phyloP scores from a whole-genome alignment of 2,797 vertebrate genomes.

The Sarcophilus harrisii region DNA sequence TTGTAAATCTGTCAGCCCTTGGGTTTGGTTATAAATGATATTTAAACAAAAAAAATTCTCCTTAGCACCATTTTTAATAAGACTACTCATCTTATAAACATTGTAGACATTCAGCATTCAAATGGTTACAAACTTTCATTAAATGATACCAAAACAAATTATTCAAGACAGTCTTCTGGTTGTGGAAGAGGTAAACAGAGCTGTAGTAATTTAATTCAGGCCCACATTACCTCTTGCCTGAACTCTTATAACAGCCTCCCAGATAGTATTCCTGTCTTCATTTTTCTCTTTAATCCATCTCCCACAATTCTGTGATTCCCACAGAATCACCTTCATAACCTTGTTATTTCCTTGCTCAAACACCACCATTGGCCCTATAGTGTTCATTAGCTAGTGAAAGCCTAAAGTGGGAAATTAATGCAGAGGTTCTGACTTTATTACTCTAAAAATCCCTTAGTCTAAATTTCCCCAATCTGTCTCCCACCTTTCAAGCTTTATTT shows the following conservation, averaged over 20 bases:
- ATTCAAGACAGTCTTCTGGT: background rate
- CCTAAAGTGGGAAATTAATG: background rate
- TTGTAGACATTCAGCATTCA: background rate
- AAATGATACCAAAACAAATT: slow-evolving; percentile 34
- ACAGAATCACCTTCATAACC: background rate
- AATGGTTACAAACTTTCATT: slow-evolving; percentile 14
- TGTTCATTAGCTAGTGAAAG: background rate
- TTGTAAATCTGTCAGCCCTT: background rate
- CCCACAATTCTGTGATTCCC: background rate
- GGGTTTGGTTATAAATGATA: background rate
- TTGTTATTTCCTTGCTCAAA: background rate
- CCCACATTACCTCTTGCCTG: background rate
- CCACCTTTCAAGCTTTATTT: background rate
- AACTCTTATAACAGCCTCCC: background rate
- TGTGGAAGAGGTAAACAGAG: background rate
- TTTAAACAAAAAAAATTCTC: background rate
- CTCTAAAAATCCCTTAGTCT: background rate
- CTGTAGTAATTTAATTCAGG: background rate
- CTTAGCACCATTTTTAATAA: slow-evolving; percentile 32
- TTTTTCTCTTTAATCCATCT: background rate
- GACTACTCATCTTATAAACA: slow-evolving; percentile 1
- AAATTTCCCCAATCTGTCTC: background rate
- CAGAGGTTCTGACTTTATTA: background rate
- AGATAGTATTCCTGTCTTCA: background rate
- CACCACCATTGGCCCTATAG: background rate